Evolutionary conservation across 2,113 vertebrate species (phyloP).

Genomic region (Trinectes maculatus): DNA sequence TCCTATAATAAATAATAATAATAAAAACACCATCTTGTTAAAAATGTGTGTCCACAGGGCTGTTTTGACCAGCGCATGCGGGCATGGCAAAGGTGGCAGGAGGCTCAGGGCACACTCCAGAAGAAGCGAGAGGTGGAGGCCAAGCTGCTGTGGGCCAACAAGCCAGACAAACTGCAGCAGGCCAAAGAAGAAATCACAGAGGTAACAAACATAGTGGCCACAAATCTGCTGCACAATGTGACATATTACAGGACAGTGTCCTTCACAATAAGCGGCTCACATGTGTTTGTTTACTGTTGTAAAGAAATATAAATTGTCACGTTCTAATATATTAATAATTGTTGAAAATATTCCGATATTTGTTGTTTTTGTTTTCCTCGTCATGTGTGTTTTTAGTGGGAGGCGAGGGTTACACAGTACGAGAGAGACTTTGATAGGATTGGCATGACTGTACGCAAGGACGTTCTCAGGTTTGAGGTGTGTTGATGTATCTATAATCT

Average conservation of each 20-base stretch:
- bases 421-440: slow-evolving; percentile 95
- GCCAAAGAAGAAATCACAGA: slow-evolving; percentile 95
- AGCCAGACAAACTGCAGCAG: slow-evolving; percentile 95
- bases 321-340: background rate
- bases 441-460: slow-evolving; percentile 90
- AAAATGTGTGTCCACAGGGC: slow-evolving; percentile 83
- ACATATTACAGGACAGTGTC: background rate
- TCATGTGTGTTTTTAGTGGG: slow-evolving; percentile 85
- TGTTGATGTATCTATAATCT: background rate
- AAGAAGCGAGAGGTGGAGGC: slow-evolving; percentile 96
- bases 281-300: background rate
- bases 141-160: slow-evolving; percentile 95
- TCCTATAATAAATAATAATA: background rate
- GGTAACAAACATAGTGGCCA: slow-evolving; percentile 71
- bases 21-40: too few relatives aligned
- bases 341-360: background rate
- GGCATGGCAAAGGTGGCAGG: slow-evolving; percentile 97
- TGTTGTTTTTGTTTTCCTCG: background rate
- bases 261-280: background rate
- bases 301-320: background rate
- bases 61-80: slow-evolving; percentile 96
- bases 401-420: slow-evolving; percentile 90
- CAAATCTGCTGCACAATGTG: background rate
- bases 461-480: slow-evolving; percentile 95
- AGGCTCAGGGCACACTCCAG: slow-evolving; percentile 91